Evolutionary conservation across 2,113 vertebrate species (phyloP).

Genomic region (Spheniscus mendiculus): DNA sequence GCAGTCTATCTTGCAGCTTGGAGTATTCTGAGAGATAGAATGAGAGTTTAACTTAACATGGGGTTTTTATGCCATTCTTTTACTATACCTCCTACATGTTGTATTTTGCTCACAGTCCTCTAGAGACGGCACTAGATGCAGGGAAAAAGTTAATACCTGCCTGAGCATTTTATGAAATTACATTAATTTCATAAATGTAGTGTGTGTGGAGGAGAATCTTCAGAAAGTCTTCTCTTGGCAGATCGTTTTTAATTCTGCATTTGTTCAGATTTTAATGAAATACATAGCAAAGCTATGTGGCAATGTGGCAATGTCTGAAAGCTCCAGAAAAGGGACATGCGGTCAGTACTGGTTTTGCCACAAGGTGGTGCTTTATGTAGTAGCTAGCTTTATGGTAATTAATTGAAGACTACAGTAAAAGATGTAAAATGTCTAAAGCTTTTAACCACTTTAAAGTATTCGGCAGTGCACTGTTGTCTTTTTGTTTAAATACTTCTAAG

Average conservation of each 20-base stretch:
- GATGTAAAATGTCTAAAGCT: background rate
- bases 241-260: background rate
- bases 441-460: background rate
- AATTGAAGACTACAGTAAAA: background rate
- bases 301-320: background rate
- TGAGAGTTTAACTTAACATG: background rate
- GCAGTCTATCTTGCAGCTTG: background rate
- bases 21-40: background rate
- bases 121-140: background rate
- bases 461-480: background rate
- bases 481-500: background rate
- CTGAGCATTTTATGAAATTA: background rate
- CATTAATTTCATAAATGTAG: background rate
- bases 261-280: background rate
- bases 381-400: background rate
- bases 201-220: background rate
- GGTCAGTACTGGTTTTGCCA: background rate
- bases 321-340: accelerated
- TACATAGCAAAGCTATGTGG: background rate
- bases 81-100: background rate
- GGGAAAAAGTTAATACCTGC: background rate
- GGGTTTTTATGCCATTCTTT: background rate
- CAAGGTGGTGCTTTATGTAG: background rate
- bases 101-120: background rate
- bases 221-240: background rate